Evolutionary conservation across 2,797 vertebrate genomes (phyloP), one percentile per base, ranked within the genome.

Genomic region (Glyptemys insculpta): DNA sequence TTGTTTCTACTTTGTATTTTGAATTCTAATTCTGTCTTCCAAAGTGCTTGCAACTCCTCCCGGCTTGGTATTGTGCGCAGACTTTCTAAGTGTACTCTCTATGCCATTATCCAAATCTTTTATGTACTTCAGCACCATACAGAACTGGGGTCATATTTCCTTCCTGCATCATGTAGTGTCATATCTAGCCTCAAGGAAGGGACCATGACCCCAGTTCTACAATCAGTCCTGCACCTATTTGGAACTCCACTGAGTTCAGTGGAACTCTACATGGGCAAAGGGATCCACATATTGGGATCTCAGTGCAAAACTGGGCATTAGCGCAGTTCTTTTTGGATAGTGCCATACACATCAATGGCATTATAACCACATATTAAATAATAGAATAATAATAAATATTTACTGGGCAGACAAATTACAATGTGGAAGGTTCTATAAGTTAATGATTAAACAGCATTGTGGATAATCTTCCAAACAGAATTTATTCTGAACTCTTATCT

Each of bases 401-500:
- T 76, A 47, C 12, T 29, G 27, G 72, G 25, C 72, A 44, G 21
- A 78, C 25, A 49, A 49, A 49, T 78, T 29, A 47, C 41, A 78
- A 78, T 29, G 29, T 78, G 41, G 27, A 78, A 49, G 74, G 14
- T 49, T 47, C 56, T 83, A 50, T 53, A 65, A 79, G 84, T 19
- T 54, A 87, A 53, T 74, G 23, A 87, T 59, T 59, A 78, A 89
- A 18, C 12, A 52, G 76, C 11, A 27, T 6, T 44, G 10, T 16
- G 34, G 90, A 9, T 6, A 50, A 87, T 89, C 19, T 90, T 96
- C 8, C 89, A 91, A 91, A 57, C 19, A 91, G 23, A 41, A 94
- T 44, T 5, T 49, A 31, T 93, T 92, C 59, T 82, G 80, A 93
- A 92, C 15, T 74, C 85, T 47, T 86, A 79, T 96, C 27, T 91